phyloP scores from a whole-genome alignment of 1,140 invertebrate genomes.

The Phymorhynchus buccinoides region DNA sequence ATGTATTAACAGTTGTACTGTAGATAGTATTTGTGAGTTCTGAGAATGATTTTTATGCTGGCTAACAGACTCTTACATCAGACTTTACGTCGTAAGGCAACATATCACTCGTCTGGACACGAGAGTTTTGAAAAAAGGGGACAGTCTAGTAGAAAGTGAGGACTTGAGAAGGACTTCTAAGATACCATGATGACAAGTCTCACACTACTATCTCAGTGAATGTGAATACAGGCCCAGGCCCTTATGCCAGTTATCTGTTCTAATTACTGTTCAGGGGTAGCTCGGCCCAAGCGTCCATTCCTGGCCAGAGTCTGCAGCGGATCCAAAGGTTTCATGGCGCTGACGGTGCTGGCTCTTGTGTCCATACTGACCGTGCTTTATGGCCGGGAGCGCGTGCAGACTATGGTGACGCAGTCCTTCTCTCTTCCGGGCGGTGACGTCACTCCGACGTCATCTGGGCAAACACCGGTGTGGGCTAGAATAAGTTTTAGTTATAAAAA shows the following conservation, averaged over 20 bases:
- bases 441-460: not conserved
- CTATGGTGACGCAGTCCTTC: conserved; percentile 3
- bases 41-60: too few species aligned
- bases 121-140: too few species aligned
- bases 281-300: not conserved
- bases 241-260: not conserved
- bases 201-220: too few species aligned
- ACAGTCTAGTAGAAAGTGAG: too few species aligned
- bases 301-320: not conserved
- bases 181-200: too few species aligned
- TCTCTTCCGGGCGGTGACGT: not conserved
- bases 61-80: too few species aligned
- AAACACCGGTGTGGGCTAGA: not conserved
- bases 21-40: too few species aligned
- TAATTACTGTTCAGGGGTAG: not conserved
- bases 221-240: not conserved
- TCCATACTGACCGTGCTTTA: conserved; percentile 6
- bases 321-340: not conserved
- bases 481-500: not conserved
- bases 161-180: too few species aligned
- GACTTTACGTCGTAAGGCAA: too few species aligned
- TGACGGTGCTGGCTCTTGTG: not conserved
- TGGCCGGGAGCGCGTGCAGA: conserved; percentile 3
- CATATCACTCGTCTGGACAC: too few species aligned
- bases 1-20: too few species aligned